Conservation (phyloP, 2,888 invertebrate genomes). For the Melanargia galathea region DNA sequence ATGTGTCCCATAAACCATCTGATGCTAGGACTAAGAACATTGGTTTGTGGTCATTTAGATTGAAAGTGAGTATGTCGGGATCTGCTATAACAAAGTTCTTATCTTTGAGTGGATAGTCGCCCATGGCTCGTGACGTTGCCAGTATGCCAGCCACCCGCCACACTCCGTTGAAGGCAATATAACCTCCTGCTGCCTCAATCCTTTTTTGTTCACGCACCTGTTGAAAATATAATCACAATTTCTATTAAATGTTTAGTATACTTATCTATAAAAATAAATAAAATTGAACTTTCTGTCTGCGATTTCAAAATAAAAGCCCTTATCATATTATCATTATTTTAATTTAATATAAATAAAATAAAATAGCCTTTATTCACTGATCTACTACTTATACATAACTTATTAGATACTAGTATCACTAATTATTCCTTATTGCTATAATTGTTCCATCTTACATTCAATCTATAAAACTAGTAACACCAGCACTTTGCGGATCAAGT, state of each 20-base stretch:
- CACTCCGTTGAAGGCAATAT: constrained; percentile 96
- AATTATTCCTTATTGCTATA: too few relatives aligned
- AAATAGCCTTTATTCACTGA: too few relatives aligned
- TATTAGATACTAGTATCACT: too few relatives aligned
- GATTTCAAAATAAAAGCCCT: too few relatives aligned
- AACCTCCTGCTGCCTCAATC: constrained; percentile 97
- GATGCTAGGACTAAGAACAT: constrained; percentile 96
- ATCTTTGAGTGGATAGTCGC: constrained; percentile 97
- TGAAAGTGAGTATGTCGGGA: constrained; percentile 96
- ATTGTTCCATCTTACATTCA: too few relatives aligned
- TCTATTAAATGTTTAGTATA: neutral
- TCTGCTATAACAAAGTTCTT: constrained; percentile 96
- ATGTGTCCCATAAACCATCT: constrained; percentile 98
- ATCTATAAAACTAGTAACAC: too few relatives aligned
- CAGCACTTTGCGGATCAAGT: too few relatives aligned
- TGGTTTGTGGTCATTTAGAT: constrained; percentile 92
- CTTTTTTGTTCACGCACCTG: constrained; percentile 94
- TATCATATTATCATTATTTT: too few relatives aligned
- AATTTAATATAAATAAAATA: too few relatives aligned
- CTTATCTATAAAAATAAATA: neutral
- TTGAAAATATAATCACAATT: constrained; percentile 16
- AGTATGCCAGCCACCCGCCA: constrained; percentile 98
- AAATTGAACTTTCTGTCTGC: too few relatives aligned
- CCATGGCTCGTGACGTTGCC: constrained; percentile 96
- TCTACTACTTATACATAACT: too few relatives aligned